Percentiles rank a stretch among this genome's conserved stretches.
Conservation (phyloP, 2,888 invertebrate genomes). For the Lymantria monacha region DNA sequence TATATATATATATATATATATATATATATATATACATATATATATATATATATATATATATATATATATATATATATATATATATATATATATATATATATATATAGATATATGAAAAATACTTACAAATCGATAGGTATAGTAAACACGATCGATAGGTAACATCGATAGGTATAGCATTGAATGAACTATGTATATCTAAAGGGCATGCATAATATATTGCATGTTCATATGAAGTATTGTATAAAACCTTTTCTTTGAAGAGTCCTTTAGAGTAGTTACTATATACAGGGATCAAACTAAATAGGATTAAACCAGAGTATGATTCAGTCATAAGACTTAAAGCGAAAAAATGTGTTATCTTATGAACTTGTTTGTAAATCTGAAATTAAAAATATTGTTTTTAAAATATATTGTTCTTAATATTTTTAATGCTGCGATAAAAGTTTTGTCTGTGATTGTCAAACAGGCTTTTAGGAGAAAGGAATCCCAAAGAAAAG, state of each 20-base stretch:
- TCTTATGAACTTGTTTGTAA: not conserved
- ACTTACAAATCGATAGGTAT: slow-evolving; percentile 15
- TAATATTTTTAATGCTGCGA: too few species aligned
- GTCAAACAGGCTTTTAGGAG: too few species aligned
- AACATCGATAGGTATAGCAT: too few species aligned
- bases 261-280: slow-evolving; percentile 13
- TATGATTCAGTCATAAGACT: not conserved
- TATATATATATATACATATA: too few species aligned
- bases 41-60: too few species aligned
- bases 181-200: slow-evolving; percentile 7
- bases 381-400: not conserved
- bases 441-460: too few species aligned
- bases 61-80: too few species aligned
- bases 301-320: slow-evolving; percentile 2
- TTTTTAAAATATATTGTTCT: too few species aligned
- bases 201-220: slow-evolving; percentile 14
- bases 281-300: slow-evolving; percentile 9
- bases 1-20: too few species aligned
- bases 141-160: too few species aligned
- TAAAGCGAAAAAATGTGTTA: not conserved
- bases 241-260: slow-evolving; percentile 1
- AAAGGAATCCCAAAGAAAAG: too few species aligned
- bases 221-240: slow-evolving; percentile 17
- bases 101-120: not conserved
- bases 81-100: too few species aligned